A percentile compares a stretch with the other conserved stretches of the same genome.
Evolutionary conservation across 2,888 invertebrate species (phyloP).

Genomic region (Anaspis maculata): DNA sequence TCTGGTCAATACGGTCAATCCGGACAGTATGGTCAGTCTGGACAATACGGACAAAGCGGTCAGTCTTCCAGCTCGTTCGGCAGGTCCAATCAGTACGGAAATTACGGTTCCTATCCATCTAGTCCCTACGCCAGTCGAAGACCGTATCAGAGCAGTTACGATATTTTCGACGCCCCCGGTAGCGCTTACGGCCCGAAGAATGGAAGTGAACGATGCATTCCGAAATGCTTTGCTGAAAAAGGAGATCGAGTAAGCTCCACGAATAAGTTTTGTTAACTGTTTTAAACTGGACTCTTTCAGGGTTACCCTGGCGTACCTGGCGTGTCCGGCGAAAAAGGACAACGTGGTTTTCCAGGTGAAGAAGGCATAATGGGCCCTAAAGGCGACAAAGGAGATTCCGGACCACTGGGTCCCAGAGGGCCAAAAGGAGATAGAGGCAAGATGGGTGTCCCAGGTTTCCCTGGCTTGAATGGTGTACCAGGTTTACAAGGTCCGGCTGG

Average conservation of each 20-base stretch:
- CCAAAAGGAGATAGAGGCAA: slow-evolving; percentile 79
- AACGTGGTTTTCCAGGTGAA: slow-evolving; percentile 70
- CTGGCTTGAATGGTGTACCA: slow-evolving; percentile 66
- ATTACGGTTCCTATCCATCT: slow-evolving; percentile 34
- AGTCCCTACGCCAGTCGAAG: slow-evolving; percentile 31
- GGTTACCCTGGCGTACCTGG: slow-evolving; percentile 70
- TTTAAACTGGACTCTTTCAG: slow-evolving; percentile 38
- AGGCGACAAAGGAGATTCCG: slow-evolving; percentile 82
- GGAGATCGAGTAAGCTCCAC: slow-evolving; percentile 58
- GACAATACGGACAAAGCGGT: slow-evolving; percentile 28
- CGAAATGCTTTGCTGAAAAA: slow-evolving; percentile 85
- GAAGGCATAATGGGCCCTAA: slow-evolving; percentile 84
- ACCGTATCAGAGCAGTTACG: slow-evolving; percentile 43
- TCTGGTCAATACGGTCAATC: slow-evolving; percentile 4
- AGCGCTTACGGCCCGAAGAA: slow-evolving; percentile 41
- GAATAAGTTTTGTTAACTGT: slow-evolving; percentile 11
- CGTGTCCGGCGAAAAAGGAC: slow-evolving; percentile 63
- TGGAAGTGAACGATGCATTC: slow-evolving; percentile 63
- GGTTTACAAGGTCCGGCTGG: slow-evolving; percentile 64
- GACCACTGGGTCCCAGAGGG: slow-evolving; percentile 72
- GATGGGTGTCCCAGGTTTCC: slow-evolving; percentile 80
- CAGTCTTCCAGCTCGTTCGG: no score
- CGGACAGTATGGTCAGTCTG: slow-evolving; percentile 3
- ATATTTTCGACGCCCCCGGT: slow-evolving; percentile 42
- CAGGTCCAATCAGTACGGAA: slow-evolving; percentile 19